These are phyloP conservation scores for Arion vulgaris DNA, from an alignment of 1,140 invertebrate genomes.

Conservation along the genomic window DNA sequence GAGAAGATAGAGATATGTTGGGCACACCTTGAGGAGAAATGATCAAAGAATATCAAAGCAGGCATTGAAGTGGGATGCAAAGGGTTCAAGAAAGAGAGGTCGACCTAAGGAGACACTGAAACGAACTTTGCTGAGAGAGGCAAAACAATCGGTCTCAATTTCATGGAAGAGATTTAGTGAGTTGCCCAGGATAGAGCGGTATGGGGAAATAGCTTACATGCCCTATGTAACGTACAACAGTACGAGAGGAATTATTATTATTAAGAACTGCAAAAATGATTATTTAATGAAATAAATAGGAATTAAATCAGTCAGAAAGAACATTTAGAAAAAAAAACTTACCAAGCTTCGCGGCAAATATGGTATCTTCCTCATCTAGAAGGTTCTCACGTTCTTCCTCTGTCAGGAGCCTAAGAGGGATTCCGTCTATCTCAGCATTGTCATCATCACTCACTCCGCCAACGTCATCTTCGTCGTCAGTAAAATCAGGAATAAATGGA, in stretches of 20 bases:
- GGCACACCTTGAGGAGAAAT: too few relatives aligned
- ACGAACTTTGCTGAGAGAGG: too few relatives aligned
- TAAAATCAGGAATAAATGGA: neutral
- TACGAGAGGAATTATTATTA: neutral
- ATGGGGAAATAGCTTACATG: neutral
- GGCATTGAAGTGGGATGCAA: too few relatives aligned
- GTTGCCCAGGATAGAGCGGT: too few relatives aligned
- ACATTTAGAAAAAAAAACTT: neutral
- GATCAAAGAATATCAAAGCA: too few relatives aligned
- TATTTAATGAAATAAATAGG: neutral
- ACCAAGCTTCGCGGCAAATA: neutral
- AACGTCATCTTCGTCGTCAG: neutral
- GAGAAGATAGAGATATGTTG: too few relatives aligned
- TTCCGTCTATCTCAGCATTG: neutral
- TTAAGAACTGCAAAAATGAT: neutral
- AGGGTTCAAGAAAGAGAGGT: too few relatives aligned
- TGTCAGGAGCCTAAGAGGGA: neutral
- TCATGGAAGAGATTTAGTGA: too few relatives aligned
- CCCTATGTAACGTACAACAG: neutral
- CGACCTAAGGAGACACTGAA: too few relatives aligned
- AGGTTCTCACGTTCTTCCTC: neutral
- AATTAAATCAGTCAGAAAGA: neutral
- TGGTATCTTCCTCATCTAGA: neutral
- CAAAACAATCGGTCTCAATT: too few relatives aligned
- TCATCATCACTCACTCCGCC: too few relatives aligned